Percentiles rank a stretch among this genome's conserved stretches.
Conservation (phyloP, 2,797 vertebrate species). For the Chelon labrosus region DNA sequence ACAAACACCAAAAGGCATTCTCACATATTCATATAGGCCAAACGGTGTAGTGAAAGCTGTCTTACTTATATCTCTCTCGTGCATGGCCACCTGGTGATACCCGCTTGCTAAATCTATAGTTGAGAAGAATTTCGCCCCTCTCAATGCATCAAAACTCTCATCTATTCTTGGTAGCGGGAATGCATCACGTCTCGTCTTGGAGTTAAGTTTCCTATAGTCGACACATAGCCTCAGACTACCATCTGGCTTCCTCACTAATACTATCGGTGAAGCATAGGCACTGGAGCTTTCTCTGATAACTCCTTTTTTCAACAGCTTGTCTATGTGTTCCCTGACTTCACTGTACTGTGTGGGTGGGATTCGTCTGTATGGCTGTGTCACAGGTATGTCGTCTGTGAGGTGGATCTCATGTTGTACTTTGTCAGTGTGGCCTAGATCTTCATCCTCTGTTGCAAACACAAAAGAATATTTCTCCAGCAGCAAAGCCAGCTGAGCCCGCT, state of each 20-base stretch:
- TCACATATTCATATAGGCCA: constrained; percentile 5
- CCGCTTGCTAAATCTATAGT: constrained; percentile 12
- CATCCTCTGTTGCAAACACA: too few species aligned
- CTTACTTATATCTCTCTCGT: neutral
- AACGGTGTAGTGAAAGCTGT: constrained; percentile 14
- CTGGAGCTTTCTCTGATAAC: constrained; percentile 9
- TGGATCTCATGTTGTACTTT: too few species aligned
- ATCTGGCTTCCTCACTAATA: constrained; percentile 7
- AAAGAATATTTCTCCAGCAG: too few species aligned
- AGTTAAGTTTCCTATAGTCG: constrained; percentile 10
- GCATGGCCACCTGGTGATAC: constrained; percentile 15
- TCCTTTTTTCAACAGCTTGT: constrained; percentile 4
- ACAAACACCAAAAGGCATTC: constrained; percentile 22
- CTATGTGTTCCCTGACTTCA: neutral
- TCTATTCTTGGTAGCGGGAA: constrained; percentile 1
- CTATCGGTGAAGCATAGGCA: constrained; percentile 6
- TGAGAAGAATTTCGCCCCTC: constrained; percentile 11
- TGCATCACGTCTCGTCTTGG: neutral
- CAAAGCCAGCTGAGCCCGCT: too few species aligned
- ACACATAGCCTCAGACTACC: constrained; percentile 17
- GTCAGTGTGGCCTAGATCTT: too few species aligned
- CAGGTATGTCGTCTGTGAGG: too few species aligned
- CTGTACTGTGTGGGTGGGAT: too few species aligned
- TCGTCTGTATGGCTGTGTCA: too few species aligned
- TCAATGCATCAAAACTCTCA: constrained; percentile 9